phyloP scores from a whole-genome alignment of 2,797 vertebrate genomes.

The Syngnathus acus region DNA sequence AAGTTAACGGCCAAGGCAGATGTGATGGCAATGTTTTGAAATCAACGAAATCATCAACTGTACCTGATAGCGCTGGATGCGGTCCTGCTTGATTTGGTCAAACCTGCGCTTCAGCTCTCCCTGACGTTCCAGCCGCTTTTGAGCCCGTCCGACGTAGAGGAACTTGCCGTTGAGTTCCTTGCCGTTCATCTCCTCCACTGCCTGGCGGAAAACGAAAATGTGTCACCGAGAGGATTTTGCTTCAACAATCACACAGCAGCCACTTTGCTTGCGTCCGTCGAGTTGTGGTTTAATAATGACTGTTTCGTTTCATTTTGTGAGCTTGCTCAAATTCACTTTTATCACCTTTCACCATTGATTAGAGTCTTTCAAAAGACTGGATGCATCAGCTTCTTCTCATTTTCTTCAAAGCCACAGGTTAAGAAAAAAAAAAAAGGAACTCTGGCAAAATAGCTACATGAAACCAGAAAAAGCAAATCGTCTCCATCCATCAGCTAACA shows the following conservation, averaged over 20 bases:
- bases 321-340: too few species aligned
- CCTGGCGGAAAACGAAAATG: constrained; percentile 57
- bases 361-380: too few species aligned
- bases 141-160: constrained; percentile 87
- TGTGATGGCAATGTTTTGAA: not conserved
- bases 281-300: too few species aligned
- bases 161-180: constrained; percentile 82
- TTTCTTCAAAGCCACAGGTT: too few species aligned
- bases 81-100: constrained; percentile 90
- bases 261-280: not conserved
- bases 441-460: too few species aligned
- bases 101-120: constrained; percentile 89
- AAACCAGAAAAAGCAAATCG: too few species aligned
- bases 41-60: not conserved
- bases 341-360: too few species aligned
- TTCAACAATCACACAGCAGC: not conserved
- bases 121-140: constrained; percentile 91
- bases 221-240: not conserved
- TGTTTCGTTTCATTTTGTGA: too few species aligned
- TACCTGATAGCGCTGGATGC: constrained; percentile 90
- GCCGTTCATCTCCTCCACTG: constrained; percentile 89
- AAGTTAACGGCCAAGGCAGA: not conserved
- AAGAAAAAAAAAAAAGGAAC: too few species aligned
- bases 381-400: too few species aligned
- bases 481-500: too few species aligned